A percentile compares a stretch with the other conserved stretches of the same genome.
These are phyloP conservation scores for Armadillidium nasatum DNA, from an alignment of 1,140 invertebrate species.

Conservation along the genomic window DNA sequence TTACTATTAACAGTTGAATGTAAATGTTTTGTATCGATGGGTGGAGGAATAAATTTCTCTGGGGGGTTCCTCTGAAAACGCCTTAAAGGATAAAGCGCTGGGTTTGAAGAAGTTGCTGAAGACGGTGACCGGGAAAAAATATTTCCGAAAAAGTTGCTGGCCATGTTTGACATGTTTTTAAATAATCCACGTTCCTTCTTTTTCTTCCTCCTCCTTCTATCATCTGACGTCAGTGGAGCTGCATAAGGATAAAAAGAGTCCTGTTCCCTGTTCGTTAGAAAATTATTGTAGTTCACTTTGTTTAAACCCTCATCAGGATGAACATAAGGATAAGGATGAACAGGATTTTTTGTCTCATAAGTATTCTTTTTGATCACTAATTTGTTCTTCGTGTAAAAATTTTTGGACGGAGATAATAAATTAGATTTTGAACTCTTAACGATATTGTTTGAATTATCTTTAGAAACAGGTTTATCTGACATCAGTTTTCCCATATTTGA, in stretches of 20 bases:
- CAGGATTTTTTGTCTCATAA: background rate
- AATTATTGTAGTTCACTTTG: too few species aligned
- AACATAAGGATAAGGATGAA: background rate
- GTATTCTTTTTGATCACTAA: background rate
- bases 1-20: background rate
- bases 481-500: background rate
- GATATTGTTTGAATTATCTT: background rate
- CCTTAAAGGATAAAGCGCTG: background rate
- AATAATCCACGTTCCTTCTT: background rate
- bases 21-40: background rate
- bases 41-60: background rate
- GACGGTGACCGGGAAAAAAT: background rate
- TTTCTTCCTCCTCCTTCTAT: background rate
- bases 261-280: background rate
- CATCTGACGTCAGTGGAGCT: background rate
- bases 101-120: background rate
- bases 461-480: background rate
- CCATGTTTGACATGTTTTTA: background rate
- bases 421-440: background rate
- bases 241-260: background rate
- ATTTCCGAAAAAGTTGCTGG: constrained; percentile 5
- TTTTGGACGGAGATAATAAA: background rate
- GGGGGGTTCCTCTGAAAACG: background rate
- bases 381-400: background rate
- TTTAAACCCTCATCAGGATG: background rate